These are phyloP conservation scores for Dryobates pubescens DNA, from an alignment of 2,797 vertebrate genomes.

Conservation along the genomic window DNA sequence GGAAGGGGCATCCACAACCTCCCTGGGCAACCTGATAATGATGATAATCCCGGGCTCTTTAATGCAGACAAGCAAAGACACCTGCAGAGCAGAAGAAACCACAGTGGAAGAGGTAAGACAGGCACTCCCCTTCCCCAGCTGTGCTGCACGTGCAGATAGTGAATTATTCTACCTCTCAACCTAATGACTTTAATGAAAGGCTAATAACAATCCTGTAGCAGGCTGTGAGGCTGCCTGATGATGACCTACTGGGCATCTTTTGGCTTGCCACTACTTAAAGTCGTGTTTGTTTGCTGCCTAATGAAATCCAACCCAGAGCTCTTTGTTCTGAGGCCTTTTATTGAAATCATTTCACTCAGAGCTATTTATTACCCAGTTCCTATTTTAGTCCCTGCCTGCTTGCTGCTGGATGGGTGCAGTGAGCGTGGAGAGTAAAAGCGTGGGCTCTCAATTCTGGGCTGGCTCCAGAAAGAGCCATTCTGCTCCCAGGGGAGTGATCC, in stretches of 20 bases:
- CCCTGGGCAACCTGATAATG: too few relatives aligned
- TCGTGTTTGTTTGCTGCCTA: neutral
- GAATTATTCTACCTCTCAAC: neutral
- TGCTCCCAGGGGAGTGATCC: neutral
- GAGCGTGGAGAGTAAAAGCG: rapidly evolving
- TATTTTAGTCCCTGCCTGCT: neutral
- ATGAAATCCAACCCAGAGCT: neutral
- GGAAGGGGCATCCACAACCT: too few relatives aligned
- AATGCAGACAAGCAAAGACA: too few relatives aligned
- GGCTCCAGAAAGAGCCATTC: neutral
- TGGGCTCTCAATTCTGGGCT: neutral
- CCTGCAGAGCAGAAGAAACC: too few relatives aligned
- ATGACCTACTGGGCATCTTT: neutral
- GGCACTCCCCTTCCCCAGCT: neutral
- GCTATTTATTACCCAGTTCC: neutral
- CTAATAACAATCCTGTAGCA: neutral
- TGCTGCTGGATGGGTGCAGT: neutral
- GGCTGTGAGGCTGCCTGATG: neutral
- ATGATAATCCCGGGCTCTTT: too few relatives aligned
- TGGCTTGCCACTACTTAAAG: neutral
- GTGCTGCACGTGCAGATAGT: neutral
- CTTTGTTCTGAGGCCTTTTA: neutral
- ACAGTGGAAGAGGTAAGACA: neutral
- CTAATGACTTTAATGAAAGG: neutral
- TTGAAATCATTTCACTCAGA: neutral